Base-by-base conservation (phyloP, 2,113 vertebrate genomes). In the Clarias batrachus region DNA sequence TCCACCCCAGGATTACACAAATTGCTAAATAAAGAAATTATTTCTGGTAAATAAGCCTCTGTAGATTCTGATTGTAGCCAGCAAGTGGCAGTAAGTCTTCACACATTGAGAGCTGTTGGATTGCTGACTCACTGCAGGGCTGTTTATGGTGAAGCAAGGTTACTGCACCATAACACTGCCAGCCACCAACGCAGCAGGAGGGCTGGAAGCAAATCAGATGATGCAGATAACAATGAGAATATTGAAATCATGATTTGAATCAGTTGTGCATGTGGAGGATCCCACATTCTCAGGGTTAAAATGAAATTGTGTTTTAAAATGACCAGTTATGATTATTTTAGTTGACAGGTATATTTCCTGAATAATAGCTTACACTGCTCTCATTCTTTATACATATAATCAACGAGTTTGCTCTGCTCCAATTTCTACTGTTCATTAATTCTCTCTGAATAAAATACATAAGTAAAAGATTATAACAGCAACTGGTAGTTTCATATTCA, bases 41-140 rank as follows among this genome's bases (percentile, higher is more conserved):
- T 10, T 12, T 87, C 33, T 25, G 54, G 27, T 57, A 76, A 70
- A 78, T n/a, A 56, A 54, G 21, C 16, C 48, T 21, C 27, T 9
- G 80, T 60, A 71, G 16, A 83, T 84, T 77, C 71, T 60, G 17
- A 4, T 71, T 25, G 33, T 60, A 37, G 25, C 84, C 89, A 88
- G 81, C 56, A 90, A 82, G 80, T 80, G 78, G 78, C 85, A 82
- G 87, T 87, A 83, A 57, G 60, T 19, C 81, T 23, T 66, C 70
- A 71, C 63, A 74, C 21, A 84, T 59, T n/a, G 54, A n/a, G 52
- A 25, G 41, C 56, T 21, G 2, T 52, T 19, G 56, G 2, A 62
- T 65, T 84, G 89, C 84, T 88, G 89, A 88, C 81, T 88, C 87
- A 85, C 81, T 86, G 81, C 60, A 79, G 30, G 62, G 68, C 70